phyloP scores from a whole-genome alignment of 2,797 vertebrate genomes.

The Trachops cirrhosus region DNA sequence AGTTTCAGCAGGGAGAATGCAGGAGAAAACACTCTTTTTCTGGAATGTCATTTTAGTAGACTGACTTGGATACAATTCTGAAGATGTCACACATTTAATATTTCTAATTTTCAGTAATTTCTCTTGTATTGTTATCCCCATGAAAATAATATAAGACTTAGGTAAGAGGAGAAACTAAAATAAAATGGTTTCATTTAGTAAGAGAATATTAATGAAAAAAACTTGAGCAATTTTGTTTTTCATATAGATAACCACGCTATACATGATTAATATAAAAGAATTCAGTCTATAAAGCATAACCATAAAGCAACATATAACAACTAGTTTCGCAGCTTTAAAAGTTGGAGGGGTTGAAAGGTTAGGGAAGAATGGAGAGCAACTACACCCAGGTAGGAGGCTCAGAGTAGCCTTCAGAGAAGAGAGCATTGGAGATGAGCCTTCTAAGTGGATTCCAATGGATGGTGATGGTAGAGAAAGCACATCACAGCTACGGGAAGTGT shows the following conservation, averaged over 20 bases:
- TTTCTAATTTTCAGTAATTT: neutral
- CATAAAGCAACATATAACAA: neutral
- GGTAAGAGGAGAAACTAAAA: neutral
- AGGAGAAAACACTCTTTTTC: neutral
- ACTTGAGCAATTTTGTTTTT: neutral
- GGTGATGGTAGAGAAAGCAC: neutral
- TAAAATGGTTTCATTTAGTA: neutral
- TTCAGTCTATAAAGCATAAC: neutral
- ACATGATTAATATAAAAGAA: neutral
- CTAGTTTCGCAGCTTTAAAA: neutral
- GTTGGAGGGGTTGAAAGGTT: neutral
- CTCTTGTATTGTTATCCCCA: neutral
- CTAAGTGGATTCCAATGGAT: neutral
- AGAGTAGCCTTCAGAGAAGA: neutral
- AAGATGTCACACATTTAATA: neutral
- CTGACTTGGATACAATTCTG: neutral
- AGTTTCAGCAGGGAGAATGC: neutral
- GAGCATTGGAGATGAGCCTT: neutral
- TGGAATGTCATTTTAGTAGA: neutral
- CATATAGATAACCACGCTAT: neutral
- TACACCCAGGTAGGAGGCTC: neutral
- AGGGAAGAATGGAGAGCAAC: neutral
- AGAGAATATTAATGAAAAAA: neutral
- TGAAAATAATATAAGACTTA: neutral
- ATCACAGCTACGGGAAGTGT: neutral